A percentile compares a stretch with the other conserved stretches of the same genome.
Evolutionary conservation across 2,888 invertebrate species (phyloP).

Genomic region (Girardia tigrina): DNA sequence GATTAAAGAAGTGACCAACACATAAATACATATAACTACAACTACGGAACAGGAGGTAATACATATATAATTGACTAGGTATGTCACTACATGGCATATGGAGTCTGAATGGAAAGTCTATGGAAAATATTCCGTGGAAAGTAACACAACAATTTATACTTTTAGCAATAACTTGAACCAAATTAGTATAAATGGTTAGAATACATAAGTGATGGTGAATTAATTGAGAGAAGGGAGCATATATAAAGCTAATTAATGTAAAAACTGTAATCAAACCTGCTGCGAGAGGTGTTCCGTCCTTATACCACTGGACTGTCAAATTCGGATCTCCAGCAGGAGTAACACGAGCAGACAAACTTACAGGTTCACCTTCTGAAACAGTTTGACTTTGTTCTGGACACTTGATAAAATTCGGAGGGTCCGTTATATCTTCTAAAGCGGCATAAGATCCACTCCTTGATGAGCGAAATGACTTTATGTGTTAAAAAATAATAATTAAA

Average conservation of each 20-base stretch:
- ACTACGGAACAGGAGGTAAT: no score
- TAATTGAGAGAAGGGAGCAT: no score
- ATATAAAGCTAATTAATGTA: background rate
- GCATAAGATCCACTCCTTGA: background rate
- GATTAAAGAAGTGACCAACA: no score
- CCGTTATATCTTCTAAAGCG: background rate
- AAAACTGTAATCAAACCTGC: conserved; percentile 56
- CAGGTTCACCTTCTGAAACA: background rate
- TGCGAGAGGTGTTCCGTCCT: conserved; percentile 74
- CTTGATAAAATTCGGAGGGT: background rate
- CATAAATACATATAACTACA: no score
- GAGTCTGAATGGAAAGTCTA: no score
- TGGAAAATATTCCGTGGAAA: no score
- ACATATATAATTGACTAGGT: no score
- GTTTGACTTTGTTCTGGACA: background rate
- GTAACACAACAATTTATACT: no score
- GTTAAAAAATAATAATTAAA: background rate
- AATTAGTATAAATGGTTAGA: no score
- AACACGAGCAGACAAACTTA: conserved; percentile 50
- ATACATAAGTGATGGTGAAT: no score
- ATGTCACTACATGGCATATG: no score
- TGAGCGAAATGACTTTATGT: conserved; percentile 11
- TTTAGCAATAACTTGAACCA: no score
- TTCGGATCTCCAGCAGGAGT: conserved; percentile 83
- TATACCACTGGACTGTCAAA: conserved; percentile 84